phyloP scores from a whole-genome alignment of 2,797 vertebrate species.

The Dicrostonyx torquatus region DNA sequence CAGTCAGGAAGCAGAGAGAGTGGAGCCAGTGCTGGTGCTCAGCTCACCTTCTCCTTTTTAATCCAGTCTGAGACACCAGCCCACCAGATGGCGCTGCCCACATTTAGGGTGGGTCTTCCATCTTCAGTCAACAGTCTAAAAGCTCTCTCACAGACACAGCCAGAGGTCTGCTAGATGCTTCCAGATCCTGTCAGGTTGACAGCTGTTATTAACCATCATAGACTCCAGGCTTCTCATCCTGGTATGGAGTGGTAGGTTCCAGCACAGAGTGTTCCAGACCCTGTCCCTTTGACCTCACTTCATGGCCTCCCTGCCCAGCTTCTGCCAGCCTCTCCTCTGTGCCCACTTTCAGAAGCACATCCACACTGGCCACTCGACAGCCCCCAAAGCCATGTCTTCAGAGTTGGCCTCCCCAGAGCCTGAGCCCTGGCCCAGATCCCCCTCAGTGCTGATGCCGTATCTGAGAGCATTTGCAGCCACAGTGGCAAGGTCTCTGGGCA shows the following conservation, averaged over 20 bases:
- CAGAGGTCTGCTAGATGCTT: not conserved
- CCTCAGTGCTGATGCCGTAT: not conserved
- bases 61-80: not conserved
- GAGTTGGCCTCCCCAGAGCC: not conserved
- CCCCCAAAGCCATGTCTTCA: not conserved
- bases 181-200: not conserved
- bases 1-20: not conserved
- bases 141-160: not conserved
- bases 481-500: not conserved
- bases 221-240: not conserved
- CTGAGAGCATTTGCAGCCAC: accelerated
- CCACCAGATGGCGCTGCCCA: not conserved
- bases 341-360: not conserved
- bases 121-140: not conserved
- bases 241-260: not conserved
- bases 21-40: not conserved
- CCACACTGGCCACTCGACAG: not conserved
- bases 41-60: not conserved
- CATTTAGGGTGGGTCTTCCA: not conserved
- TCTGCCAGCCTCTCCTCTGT: not conserved
- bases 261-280: not conserved
- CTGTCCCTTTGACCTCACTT: not conserved
- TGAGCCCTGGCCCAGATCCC: not conserved
- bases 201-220: not conserved
- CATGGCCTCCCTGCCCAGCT: not conserved